phyloP scores from a whole-genome alignment of 1,140 invertebrate genomes.

The Pantala flavescens region DNA sequence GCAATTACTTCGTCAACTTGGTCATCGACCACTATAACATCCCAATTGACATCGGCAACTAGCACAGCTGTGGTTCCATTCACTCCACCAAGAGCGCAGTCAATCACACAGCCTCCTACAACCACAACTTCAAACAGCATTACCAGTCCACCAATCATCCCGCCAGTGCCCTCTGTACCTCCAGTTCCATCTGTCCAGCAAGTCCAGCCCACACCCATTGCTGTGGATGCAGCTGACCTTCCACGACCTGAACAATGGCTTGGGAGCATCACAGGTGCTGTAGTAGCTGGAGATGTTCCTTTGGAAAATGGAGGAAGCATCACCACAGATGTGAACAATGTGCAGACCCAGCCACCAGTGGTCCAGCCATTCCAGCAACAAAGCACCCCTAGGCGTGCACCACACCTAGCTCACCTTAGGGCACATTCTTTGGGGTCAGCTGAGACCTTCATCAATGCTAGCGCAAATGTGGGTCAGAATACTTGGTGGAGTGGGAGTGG shows the following conservation, averaged over 20 bases:
- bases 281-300: conserved; percentile 15
- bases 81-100: no score
- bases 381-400: conserved; percentile 33
- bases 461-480: background rate
- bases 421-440: conserved; percentile 46
- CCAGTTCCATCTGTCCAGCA: background rate
- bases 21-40: background rate
- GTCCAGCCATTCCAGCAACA: conserved; percentile 19
- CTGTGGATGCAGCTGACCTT: conserved; percentile 29
- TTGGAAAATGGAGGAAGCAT: background rate
- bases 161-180: background rate
- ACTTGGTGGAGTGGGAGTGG: conserved; percentile 16
- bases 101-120: background rate
- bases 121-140: background rate
- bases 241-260: conserved; percentile 69
- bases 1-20: background rate
- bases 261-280: conserved; percentile 49
- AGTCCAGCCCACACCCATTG: background rate
- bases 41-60: background rate
- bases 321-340: background rate
- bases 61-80: no score
- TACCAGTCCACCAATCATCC: background rate
- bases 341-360: conserved; percentile 11
- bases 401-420: conserved; percentile 42
- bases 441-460: conserved; percentile 20